Evolutionary conservation across 2,888 invertebrate genomes (phyloP), one percentile per base, ranked within the genome.

Genomic region (Lasioglossum zephyrum): DNA sequence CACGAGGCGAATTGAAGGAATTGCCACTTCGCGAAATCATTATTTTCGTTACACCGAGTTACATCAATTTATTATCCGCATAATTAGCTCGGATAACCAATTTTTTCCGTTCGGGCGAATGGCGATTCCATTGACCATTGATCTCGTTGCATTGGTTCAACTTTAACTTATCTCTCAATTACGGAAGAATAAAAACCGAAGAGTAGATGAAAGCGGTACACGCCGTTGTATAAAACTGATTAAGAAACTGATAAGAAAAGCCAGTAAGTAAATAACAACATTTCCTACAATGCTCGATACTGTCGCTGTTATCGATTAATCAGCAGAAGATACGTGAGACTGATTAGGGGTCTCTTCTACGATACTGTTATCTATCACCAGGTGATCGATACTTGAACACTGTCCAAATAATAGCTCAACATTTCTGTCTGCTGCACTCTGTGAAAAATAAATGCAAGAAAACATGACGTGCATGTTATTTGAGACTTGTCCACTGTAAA

Each of bases 1-100:
- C 81, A 31, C 36, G 36, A 79, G 73, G 41, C 73, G 80, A 86
- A 89, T 90, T 82, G 85, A 80, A 81, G 73, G 80, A 89, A 89
- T 88, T 82, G 79, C 82, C 70, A 39, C 31, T 18, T 77, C 70
- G n/a, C 77, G 47, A 70, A 84, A 81, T 84, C 82, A 31, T 84
- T 81, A 84, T 75, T 63, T 79, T 86, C 57, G 75, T 77, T 87
- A 60, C 74, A 44, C 49, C 9, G 36, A 53, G 53, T 63, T 69
- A 36, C 66, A 84, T 86, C 77, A 81, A 87, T 87, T 84, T 87
- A 87, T 84, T 49, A 72, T 31, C 26, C 36, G 47, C 39, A 31
- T 39, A 73, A 79, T 81, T 84, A 81, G 79, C 75, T 47, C 22
- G 11, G 69, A 49, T 74, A 87, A 82, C 70, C 36, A 74, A 82